These are phyloP conservation scores for Aphodius granarius DNA, from an alignment of 2,888 invertebrate genomes.

Conservation along the genomic window DNA sequence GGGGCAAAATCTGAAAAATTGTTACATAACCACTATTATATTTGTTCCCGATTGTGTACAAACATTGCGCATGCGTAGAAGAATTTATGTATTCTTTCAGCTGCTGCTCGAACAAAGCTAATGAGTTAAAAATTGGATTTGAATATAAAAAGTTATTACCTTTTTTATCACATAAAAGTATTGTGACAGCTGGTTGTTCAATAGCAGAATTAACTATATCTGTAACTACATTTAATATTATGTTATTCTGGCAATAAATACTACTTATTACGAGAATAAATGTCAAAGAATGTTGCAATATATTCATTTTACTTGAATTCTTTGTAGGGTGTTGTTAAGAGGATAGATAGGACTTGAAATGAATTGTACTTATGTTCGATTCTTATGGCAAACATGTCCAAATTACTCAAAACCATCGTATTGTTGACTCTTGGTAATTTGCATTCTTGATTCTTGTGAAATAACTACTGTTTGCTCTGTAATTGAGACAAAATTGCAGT, in stretches of 20 bases:
- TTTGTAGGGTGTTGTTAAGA: neutral
- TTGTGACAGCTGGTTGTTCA: conserved; percentile 29
- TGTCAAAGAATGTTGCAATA: neutral
- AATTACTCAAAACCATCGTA: neutral
- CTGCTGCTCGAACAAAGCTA: too few relatives aligned
- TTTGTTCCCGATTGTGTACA: too few relatives aligned
- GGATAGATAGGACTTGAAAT: neutral
- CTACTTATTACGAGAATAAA: neutral
- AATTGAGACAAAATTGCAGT: neutral
- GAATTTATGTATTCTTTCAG: too few relatives aligned
- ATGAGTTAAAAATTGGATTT: conserved; percentile 7
- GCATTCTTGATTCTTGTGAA: neutral
- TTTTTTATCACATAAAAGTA: conserved; percentile 35
- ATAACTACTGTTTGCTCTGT: neutral
- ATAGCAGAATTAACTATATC: conserved; percentile 23
- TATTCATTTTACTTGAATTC: neutral
- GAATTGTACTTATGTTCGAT: neutral
- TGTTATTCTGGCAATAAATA: neutral
- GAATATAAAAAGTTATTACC: conserved; percentile 29
- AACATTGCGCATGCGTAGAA: too few relatives aligned
- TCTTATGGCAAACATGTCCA: neutral
- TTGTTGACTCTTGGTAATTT: too few relatives aligned
- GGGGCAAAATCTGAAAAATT: conserved; percentile 33
- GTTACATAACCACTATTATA: too few relatives aligned
- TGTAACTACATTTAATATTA: neutral